Conservation (phyloP, 2,797 vertebrate genomes). For the Orestias chungarensis region DNA sequence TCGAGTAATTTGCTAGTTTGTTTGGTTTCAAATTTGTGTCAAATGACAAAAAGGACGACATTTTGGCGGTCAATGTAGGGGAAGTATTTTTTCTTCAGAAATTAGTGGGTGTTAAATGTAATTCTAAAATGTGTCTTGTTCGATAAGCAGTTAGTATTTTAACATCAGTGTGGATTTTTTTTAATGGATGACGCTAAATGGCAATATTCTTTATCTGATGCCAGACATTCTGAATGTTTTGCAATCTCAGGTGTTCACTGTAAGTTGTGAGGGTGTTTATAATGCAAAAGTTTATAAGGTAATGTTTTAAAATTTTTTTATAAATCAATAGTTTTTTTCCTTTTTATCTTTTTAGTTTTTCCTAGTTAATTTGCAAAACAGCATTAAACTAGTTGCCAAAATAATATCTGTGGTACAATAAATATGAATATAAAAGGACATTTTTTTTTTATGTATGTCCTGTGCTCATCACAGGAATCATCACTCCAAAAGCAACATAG, state of each 20-base stretch:
- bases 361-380: neutral
- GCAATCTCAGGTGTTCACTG: neutral
- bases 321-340: too few relatives aligned
- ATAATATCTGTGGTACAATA: neutral
- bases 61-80: neutral
- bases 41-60: neutral
- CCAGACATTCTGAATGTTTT: neutral
- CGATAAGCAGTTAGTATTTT: neutral
- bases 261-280: neutral
- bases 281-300: neutral
- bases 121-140: neutral
- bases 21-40: too few relatives aligned
- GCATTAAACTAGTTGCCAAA: neutral
- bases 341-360: neutral
- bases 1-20: too few relatives aligned
- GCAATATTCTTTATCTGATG: neutral
- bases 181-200: neutral
- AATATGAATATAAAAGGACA: neutral
- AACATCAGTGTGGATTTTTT: neutral
- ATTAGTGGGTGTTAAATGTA: fast-evolving
- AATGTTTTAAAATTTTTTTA: too few relatives aligned
- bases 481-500: neutral
- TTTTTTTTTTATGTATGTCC: neutral
- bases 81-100: neutral
- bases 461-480: neutral